These are phyloP conservation scores for Sebastes ruberrimus DNA, from an alignment of 2,797 vertebrate species.

Conservation along the genomic window DNA sequence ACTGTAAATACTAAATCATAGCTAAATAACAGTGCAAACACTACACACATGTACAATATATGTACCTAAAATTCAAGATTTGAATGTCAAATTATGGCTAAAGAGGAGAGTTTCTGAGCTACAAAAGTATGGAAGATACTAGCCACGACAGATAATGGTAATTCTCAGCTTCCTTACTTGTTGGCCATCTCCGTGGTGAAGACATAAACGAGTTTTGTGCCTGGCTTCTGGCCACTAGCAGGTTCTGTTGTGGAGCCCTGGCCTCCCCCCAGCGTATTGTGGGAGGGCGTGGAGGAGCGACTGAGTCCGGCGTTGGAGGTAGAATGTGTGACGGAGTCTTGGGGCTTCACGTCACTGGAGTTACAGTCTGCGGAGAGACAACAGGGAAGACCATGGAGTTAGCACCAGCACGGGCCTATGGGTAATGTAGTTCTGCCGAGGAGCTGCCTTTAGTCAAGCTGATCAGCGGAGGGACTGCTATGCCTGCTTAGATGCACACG, in stretches of 20 bases:
- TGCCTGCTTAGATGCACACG: slow-evolving; percentile 33
- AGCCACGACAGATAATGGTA: not conserved
- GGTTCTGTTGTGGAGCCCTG: slow-evolving; percentile 89
- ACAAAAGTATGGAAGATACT: not conserved
- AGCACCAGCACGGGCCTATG: slow-evolving; percentile 27
- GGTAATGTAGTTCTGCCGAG: slow-evolving; percentile 33
- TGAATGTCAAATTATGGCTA: not conserved
- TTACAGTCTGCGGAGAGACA: slow-evolving; percentile 88
- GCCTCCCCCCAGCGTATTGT: slow-evolving; percentile 89
- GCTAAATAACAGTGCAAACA: not conserved
- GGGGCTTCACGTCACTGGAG: slow-evolving; percentile 94
- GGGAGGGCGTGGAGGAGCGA: slow-evolving; percentile 95
- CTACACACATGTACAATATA: not conserved
- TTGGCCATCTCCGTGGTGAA: slow-evolving; percentile 99
- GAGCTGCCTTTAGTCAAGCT: slow-evolving; percentile 18
- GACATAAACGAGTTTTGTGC: slow-evolving; percentile 96
- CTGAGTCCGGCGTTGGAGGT: slow-evolving; percentile 91
- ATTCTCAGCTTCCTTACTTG: slow-evolving; percentile 87
- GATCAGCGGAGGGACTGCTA: slow-evolving; percentile 26
- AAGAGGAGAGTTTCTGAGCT: not conserved
- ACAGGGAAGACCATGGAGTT: slow-evolving; percentile 3
- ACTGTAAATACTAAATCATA: slow-evolving; percentile 7
- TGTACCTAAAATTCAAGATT: not conserved
- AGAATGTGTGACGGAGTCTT: slow-evolving; percentile 93
- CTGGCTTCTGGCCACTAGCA: slow-evolving; percentile 90